Evolutionary conservation across 2,888 invertebrate genomes (phyloP), one percentile per base, ranked within the genome.

Genomic region (Agriopis leucophaearia): DNA sequence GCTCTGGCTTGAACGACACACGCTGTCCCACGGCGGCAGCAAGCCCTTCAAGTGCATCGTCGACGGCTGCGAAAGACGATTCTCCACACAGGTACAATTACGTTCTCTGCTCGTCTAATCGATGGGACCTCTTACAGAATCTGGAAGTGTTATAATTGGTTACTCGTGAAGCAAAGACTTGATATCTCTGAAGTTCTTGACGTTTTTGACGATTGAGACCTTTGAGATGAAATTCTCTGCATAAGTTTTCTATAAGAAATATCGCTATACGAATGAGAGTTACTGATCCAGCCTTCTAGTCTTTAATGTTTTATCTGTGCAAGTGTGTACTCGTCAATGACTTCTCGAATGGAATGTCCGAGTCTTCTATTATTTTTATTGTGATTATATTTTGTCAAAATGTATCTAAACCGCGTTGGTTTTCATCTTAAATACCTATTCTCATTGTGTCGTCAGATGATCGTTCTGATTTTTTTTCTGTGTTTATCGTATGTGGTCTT

Each of bases 41-140:
- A 98, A 99, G 87, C 98, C 98, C 35, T 99, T 98, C 94, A 96
- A 97, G 82, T 99, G 99, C 92, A 99, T 99, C 88, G 97, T 99
- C 78, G 98, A 98, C 84, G 97, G 98, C 80, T 99, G 99, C 91
- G 98, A 98, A 79, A 96, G 96, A 81, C 94, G 97, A 81, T 97
- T 97, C 86, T 97, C 97, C 82, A 97, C 97, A 70, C 97, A 97
- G 96, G 97, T 97, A 95, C 55, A 78, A 78, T 76, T 76, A 76
- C 77, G 76, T 78, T 76, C 60, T 69, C 66, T 76, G 70, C 56
- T 51, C 54, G 9, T 12, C 18, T 48, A 48, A 48, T 12, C 9
- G 48, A 48, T 48, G 48, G 10, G 18, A 48, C 18, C 6, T 47
- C n/a, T 48, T 48, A 18, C 35, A 51, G 51, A 27, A 18, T 36